These are phyloP conservation scores for Cygnus buccinator DNA, from an alignment of 2,113 vertebrate species.

Conservation along the genomic window DNA sequence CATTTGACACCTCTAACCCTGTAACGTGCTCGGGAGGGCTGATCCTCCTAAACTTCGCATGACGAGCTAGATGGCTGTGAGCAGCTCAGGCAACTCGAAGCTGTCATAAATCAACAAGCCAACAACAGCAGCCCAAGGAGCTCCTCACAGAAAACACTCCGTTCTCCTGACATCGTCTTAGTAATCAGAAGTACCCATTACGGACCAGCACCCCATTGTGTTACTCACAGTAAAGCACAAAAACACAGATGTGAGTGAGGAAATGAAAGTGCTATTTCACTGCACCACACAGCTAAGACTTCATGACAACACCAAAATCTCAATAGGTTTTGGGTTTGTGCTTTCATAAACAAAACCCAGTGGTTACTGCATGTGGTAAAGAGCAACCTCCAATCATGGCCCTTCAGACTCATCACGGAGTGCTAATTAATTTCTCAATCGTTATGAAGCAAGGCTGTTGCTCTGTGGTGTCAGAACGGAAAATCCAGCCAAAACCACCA, in stretches of 20 bases:
- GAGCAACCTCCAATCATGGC: conserved; percentile 10
- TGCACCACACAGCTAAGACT: not conserved
- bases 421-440: conserved; percentile 47
- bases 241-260: conserved; percentile 35
- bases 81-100: not conserved
- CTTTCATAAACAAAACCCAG: conserved; percentile 41
- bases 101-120: conserved; percentile 27
- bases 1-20: not conserved
- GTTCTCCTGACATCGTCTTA: not conserved
- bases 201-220: conserved; percentile 15
- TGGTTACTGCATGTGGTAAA: conserved; percentile 28
- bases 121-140: not conserved
- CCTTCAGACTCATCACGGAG: conserved; percentile 33
- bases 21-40: not conserved
- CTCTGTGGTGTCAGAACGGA: not conserved
- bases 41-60: not conserved
- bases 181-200: not conserved
- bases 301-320: conserved; percentile 46
- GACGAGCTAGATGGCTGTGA: not conserved
- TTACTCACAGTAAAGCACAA: conserved; percentile 36
- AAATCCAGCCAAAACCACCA: conserved; percentile 19
- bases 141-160: conserved; percentile 10
- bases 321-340: conserved; percentile 14
- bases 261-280: conserved; percentile 27
- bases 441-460: not conserved